Evolutionary conservation across 2,797 vertebrate genomes (phyloP), one percentile per base, ranked within the genome.

Genomic region (Calcarius lapponicus): DNA sequence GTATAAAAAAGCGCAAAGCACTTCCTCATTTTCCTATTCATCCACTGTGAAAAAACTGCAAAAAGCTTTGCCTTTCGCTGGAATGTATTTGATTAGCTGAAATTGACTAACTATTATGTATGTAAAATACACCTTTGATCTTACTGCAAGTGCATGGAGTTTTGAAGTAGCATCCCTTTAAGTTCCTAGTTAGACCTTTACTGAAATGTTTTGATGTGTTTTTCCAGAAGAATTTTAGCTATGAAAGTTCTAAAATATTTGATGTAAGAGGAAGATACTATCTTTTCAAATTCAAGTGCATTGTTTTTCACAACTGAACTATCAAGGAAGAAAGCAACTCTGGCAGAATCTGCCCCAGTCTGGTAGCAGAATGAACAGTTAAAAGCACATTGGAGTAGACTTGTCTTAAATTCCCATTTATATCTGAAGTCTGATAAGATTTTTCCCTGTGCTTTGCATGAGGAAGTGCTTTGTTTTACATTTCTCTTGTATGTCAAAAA

Each of bases 141-240:
- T 18, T 66, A 2, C 8, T 13, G 31, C 15, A 19, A 13, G 4
- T 36, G 9, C 2, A 0, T 18, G 13, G 8, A 42, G 32, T 34
- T 80, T 61, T 86, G 34, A 54, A 73, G 29, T 64, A 43, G 15
- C 14, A 11, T 48, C 50, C 8, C 11, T 62, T 12, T 13, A 17
- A 65, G 26, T 70, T 73, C 22, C 36, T 76, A 19, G 32, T 38
- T 53, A 45, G 31, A 56, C 19, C 40, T 76, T 71, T 25, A 10
- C 45, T 80, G 24, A 64, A 74, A 47, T 80, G 15, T 31, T 57
- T 4, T 0, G 1, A 13, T 32, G 4, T 29, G 6, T 32, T 86
- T 86, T 83, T 74, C 40, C 57, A 6, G 36, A 9, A 75, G 6
- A 43, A 36, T 20, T 73, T 10, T 50, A 34, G 7, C 36, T 61